phyloP scores from a whole-genome alignment of 2,888 invertebrate genomes.

The Ennomos erosarius region DNA sequence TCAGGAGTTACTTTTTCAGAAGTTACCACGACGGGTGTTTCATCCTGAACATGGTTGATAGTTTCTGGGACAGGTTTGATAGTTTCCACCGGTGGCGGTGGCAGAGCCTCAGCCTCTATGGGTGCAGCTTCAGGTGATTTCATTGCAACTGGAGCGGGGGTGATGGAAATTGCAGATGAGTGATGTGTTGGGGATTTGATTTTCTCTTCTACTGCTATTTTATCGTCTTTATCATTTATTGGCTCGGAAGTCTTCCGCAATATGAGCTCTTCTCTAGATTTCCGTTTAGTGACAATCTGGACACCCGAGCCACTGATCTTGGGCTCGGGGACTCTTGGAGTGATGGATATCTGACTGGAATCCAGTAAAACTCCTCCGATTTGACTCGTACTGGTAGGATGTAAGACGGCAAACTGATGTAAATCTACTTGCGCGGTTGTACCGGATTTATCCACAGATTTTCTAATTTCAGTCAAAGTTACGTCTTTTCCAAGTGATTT shows the following conservation, averaged over 20 bases:
- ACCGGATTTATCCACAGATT: constrained; percentile 72
- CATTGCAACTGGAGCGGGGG: constrained; percentile 57
- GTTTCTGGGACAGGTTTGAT: constrained; percentile 54
- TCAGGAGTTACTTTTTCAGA: constrained; percentile 42
- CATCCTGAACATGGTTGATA: no score
- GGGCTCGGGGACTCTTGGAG: constrained; percentile 62
- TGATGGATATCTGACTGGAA: constrained; percentile 75
- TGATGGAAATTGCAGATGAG: constrained; percentile 58
- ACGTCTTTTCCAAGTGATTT: constrained; percentile 81
- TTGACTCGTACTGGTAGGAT: constrained; percentile 62
- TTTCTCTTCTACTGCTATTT: constrained; percentile 66
- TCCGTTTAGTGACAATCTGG: constrained; percentile 63
- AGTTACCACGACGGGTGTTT: constrained; percentile 48
- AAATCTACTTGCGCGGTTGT: constrained; percentile 63
- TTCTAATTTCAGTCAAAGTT: constrained; percentile 79
- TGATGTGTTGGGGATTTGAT: constrained; percentile 66
- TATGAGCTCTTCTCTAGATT: constrained; percentile 65
- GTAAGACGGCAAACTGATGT: constrained; percentile 73
- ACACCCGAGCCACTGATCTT: constrained; percentile 58
- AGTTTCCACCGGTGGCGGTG: constrained; percentile 62
- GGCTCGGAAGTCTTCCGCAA: constrained; percentile 71
- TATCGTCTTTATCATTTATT: constrained; percentile 62
- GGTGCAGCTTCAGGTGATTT: constrained; percentile 66
- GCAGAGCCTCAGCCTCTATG: constrained; percentile 64
- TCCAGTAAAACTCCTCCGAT: constrained; percentile 65